These are phyloP conservation scores for Orthosia gothica DNA, from an alignment of 2,888 invertebrate genomes.

Conservation along the genomic window DNA sequence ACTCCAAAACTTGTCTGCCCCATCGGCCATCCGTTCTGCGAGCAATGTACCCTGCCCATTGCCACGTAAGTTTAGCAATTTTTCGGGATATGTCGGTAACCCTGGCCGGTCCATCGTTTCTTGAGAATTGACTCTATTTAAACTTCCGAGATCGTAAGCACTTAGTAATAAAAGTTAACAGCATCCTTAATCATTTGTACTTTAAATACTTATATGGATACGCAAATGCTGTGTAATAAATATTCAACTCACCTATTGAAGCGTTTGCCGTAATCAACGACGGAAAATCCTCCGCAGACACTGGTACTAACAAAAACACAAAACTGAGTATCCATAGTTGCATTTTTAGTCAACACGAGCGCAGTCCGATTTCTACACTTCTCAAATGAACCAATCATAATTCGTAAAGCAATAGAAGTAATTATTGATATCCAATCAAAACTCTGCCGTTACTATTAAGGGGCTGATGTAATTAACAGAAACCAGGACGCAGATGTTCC, in stretches of 20 bases:
- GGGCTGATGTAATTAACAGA: conserved; percentile 65
- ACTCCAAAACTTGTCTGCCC: no score
- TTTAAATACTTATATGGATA: not conserved
- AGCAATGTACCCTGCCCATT: no score
- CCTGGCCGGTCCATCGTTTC: no score
- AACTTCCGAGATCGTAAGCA: no score
- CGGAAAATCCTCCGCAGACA: conserved; percentile 92
- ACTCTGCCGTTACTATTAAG: conserved; percentile 67
- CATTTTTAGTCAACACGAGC: conserved; percentile 77
- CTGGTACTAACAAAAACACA: conserved; percentile 71
- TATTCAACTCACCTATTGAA: conserved; percentile 92
- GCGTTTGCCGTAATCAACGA: conserved; percentile 94
- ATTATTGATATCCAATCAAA: conserved; percentile 67
- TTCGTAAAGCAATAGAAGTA: conserved; percentile 67
- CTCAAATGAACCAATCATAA: conserved; percentile 79
- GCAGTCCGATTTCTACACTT: conserved; percentile 63
- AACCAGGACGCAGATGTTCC: conserved; percentile 74
- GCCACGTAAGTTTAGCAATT: no score
- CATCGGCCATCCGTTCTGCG: no score
- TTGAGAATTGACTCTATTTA: not conserved
- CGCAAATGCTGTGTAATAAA: not conserved
- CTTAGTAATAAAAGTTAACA: not conserved
- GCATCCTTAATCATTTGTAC: not conserved
- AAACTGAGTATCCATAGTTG: conserved; percentile 74
- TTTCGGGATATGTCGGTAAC: no score